A percentile compares a stretch with the other conserved stretches of the same genome.
phyloP scores from a whole-genome alignment of 64 coral and sea anemone species.

The Orbicella faveolata region DNA sequence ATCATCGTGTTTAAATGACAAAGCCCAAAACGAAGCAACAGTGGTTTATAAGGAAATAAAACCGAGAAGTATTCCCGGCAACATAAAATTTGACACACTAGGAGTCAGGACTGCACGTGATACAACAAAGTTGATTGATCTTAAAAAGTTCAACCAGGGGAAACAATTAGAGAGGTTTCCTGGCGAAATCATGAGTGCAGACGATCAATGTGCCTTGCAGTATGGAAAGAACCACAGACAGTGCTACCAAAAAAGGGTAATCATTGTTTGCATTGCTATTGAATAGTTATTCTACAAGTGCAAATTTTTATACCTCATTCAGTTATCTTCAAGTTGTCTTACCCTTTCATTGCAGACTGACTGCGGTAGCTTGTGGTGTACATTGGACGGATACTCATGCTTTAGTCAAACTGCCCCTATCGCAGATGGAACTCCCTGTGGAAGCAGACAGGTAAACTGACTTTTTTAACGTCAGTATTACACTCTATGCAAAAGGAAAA shows the following conservation, averaged over 20 bases:
- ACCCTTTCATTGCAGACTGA: not conserved
- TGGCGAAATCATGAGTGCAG: slow-evolving; percentile 63
- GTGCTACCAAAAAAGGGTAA: slow-evolving; percentile 38
- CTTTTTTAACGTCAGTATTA: not conserved
- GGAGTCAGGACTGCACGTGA: not conserved
- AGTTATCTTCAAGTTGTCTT: not conserved
- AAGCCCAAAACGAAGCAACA: not conserved
- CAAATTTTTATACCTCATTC: not conserved
- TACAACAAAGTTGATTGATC: not conserved
- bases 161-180: slow-evolving; percentile 41
- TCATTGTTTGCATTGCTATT: not conserved
- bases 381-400: not conserved
- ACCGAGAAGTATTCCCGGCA: too few species aligned
- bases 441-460: slow-evolving; percentile 65
- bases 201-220: slow-evolving; percentile 57
- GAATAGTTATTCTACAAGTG: not conserved
- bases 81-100: not conserved
- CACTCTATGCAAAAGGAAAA: not conserved
- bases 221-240: slow-evolving; percentile 5
- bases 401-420: slow-evolving; percentile 22
- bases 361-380: slow-evolving; percentile 51
- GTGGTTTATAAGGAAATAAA: not conserved
- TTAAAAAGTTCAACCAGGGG: not conserved
- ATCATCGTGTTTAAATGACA: not conserved
- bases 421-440: slow-evolving; percentile 73